A percentile compares a stretch with the other conserved stretches of the same genome.
These are phyloP conservation scores for Heliothis virescens DNA, from an alignment of 1,140 invertebrate genomes.

Conservation along the genomic window DNA sequence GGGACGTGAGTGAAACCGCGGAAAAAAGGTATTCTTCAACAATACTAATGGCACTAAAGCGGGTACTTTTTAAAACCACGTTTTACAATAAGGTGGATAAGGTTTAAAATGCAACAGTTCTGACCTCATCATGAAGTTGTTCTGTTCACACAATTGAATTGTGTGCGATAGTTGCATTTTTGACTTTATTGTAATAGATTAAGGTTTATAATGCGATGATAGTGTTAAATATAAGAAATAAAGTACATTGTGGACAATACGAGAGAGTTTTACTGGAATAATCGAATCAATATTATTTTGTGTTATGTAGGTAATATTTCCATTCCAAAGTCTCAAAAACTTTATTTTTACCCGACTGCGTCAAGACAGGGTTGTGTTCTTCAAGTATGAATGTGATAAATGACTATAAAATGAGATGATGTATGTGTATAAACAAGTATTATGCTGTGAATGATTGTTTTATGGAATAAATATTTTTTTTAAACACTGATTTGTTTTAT, in stretches of 20 bases:
- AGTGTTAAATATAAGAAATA: constrained; percentile 12
- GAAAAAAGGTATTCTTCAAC: too few species aligned
- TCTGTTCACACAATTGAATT: too few species aligned
- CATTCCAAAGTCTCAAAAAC: too few species aligned
- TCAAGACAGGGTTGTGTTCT: too few species aligned
- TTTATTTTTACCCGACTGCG: too few species aligned
- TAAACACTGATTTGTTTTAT: background rate
- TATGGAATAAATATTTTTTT: background rate
- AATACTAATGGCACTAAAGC: too few species aligned
- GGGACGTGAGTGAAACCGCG: too few species aligned
- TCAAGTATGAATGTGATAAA: background rate
- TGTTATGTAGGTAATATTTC: too few species aligned
- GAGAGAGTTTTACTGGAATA: background rate
- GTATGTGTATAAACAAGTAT: background rate
- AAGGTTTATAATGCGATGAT: background rate
- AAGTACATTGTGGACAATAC: background rate
- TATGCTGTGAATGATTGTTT: constrained; percentile 19
- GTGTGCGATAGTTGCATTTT: background rate
- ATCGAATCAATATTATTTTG: too few species aligned
- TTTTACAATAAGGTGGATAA: background rate
- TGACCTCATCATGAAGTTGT: too few species aligned
- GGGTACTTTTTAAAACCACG: too few species aligned
- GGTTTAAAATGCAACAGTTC: background rate
- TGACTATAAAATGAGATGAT: background rate
- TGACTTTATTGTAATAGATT: background rate